Percentiles rank a stretch among this genome's conserved stretches.
phyloP scores from a whole-genome alignment of 2,113 vertebrate species.

The Ceratotherium simum region DNA sequence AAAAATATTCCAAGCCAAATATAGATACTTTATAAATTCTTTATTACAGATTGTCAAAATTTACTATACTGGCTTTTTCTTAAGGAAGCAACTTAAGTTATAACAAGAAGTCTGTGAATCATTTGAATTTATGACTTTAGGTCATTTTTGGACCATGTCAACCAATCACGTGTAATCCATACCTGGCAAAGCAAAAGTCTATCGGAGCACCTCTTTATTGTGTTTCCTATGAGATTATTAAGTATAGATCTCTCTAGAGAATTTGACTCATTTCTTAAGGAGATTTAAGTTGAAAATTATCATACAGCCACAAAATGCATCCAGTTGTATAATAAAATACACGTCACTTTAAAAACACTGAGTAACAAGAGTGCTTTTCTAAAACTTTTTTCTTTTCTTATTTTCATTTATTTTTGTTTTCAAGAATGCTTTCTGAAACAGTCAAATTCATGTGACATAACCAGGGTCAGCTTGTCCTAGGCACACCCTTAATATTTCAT shows the following conservation, averaged over 20 bases:
- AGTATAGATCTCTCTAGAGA: constrained; percentile 5
- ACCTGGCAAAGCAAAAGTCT: background rate
- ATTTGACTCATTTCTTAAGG: background rate
- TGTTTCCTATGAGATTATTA: background rate
- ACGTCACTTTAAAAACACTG: background rate
- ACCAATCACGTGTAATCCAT: background rate
- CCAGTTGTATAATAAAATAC: background rate
- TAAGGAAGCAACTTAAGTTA: background rate
- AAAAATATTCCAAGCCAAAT: constrained; percentile 37
- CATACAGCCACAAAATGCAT: background rate
- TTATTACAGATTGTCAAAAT: background rate
- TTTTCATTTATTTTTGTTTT: constrained; percentile 40
- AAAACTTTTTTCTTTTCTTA: background rate
- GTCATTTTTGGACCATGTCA: constrained; percentile 2
- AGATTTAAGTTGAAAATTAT: background rate
- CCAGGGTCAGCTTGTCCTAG: background rate
- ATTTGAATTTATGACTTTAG: constrained; percentile 20
- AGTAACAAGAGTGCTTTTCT: background rate
- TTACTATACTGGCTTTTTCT: background rate
- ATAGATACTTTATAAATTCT: background rate
- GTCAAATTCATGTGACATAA: background rate
- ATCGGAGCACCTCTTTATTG: background rate
- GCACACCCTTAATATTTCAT: background rate
- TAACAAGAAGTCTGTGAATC: constrained; percentile 1
- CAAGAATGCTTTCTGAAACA: constrained; percentile 30